Evolutionary conservation across 2,113 vertebrate species (phyloP).

Genomic region (Rhinichthys klamathensis): DNA sequence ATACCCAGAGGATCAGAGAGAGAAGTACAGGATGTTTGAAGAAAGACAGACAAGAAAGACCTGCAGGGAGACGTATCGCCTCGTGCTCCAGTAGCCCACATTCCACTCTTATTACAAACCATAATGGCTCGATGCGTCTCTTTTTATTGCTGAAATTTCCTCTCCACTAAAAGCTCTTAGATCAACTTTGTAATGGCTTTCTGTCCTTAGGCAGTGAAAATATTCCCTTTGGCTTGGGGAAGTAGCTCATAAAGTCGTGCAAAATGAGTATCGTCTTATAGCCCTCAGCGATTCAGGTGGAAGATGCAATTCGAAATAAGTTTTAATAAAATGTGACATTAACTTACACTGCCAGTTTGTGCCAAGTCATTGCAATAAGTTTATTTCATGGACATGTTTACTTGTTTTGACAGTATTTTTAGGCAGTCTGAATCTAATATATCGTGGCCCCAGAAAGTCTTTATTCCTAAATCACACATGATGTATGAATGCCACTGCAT

Average conservation of each 20-base stretch:
- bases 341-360: not conserved
- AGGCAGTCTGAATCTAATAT: not conserved
- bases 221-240: conserved; percentile 25
- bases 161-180: conserved; percentile 10
- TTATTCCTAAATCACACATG: not conserved
- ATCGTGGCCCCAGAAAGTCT: not conserved
- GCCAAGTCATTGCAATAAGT: not conserved
- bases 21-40: not conserved
- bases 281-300: not conserved
- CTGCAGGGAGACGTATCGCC: conserved; percentile 7
- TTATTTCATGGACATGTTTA: not conserved
- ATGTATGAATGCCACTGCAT: not conserved
- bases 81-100: conserved; percentile 44
- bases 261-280: not conserved
- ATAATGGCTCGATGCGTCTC: not conserved
- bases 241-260: conserved; percentile 39
- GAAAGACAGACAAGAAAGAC: not conserved
- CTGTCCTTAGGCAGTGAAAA: conserved; percentile 11
- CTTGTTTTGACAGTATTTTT: not conserved
- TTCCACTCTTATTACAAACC: conserved; percentile 47
- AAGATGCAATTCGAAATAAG: not conserved
- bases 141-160: conserved; percentile 40
- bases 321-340: not conserved
- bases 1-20: conserved; percentile 9
- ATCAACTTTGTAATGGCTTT: conserved; percentile 27